Conservation (phyloP, 2,113 vertebrate genomes). For the Rhinopithecus roxellana region DNA sequence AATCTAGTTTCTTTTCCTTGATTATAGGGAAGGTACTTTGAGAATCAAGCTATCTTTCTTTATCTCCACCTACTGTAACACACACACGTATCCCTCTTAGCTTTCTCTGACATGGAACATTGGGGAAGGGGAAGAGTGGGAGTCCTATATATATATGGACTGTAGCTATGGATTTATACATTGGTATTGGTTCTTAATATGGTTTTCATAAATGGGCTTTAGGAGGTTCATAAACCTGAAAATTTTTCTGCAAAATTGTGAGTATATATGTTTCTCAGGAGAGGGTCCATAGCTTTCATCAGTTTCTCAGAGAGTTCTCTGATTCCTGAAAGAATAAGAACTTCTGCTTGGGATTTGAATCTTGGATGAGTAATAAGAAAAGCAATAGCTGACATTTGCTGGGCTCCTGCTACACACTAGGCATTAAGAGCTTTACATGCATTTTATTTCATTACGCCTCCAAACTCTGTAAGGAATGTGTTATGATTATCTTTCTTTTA, state of each 20-base stretch:
- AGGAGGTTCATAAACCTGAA: background rate
- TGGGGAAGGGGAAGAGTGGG: background rate
- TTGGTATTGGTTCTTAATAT: background rate
- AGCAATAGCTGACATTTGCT: background rate
- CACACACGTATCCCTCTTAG: background rate
- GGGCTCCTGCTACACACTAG: background rate
- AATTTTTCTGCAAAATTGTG: background rate
- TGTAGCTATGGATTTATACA: background rate
- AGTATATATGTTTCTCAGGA: background rate
- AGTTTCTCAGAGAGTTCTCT: background rate
- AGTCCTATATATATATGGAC: background rate
- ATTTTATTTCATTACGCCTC: background rate
- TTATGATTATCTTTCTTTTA: background rate
- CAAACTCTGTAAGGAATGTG: background rate
- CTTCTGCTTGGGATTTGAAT: background rate
- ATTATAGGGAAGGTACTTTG: background rate
- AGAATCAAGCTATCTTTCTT: background rate
- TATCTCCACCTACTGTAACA: background rate
- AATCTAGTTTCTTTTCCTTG: constrained; percentile 9
- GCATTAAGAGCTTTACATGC: background rate
- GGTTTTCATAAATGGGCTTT: background rate
- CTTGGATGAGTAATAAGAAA: background rate
- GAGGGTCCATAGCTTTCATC: background rate
- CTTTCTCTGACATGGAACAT: background rate
- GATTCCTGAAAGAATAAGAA: background rate